These are phyloP conservation scores for Apamea sordens DNA, from an alignment of 2,888 invertebrate species.

Conservation along the genomic window DNA sequence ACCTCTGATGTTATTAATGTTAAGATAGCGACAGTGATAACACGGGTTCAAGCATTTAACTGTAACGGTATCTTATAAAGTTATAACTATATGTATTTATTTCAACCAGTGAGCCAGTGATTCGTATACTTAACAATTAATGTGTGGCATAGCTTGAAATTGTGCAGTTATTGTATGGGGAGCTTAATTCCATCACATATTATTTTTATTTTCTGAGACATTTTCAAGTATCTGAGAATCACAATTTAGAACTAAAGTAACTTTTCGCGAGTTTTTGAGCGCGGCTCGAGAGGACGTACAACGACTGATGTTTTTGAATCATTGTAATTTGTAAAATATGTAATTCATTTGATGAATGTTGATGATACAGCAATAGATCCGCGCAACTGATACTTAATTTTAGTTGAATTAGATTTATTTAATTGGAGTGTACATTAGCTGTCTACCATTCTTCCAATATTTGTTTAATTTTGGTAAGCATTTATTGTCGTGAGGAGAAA, in stretches of 20 bases:
- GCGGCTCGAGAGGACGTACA: conserved; percentile 13
- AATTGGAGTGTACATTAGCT: conserved; percentile 52
- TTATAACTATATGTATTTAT: conserved; percentile 32
- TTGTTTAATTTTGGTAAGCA: conserved; percentile 66
- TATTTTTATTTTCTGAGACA: conserved; percentile 52
- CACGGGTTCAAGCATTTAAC: conserved; percentile 50
- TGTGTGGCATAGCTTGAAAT: conserved; percentile 8
- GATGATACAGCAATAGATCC: conserved; percentile 18
- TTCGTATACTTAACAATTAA: neutral
- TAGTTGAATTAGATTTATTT: conserved; percentile 43
- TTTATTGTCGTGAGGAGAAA: conserved; percentile 67
- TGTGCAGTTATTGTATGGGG: conserved; percentile 6
- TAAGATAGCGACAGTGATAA: conserved; percentile 22
- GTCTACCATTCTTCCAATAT: conserved; percentile 61
- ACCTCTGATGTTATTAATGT: conserved; percentile 22
- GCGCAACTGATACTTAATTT: conserved; percentile 55
- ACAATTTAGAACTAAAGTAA: conserved; percentile 44
- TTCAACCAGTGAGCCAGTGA: conserved; percentile 33
- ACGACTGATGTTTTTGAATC: conserved; percentile 61
- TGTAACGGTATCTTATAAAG: neutral
- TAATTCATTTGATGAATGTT: conserved; percentile 21
- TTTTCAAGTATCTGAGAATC: conserved; percentile 43
- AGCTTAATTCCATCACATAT: conserved; percentile 46
- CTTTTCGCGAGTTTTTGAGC: conserved; percentile 24
- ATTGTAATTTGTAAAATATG: conserved; percentile 31